Evolutionary conservation across 2,888 invertebrate species (phyloP).

Genomic region (Drosophila recens): DNA sequence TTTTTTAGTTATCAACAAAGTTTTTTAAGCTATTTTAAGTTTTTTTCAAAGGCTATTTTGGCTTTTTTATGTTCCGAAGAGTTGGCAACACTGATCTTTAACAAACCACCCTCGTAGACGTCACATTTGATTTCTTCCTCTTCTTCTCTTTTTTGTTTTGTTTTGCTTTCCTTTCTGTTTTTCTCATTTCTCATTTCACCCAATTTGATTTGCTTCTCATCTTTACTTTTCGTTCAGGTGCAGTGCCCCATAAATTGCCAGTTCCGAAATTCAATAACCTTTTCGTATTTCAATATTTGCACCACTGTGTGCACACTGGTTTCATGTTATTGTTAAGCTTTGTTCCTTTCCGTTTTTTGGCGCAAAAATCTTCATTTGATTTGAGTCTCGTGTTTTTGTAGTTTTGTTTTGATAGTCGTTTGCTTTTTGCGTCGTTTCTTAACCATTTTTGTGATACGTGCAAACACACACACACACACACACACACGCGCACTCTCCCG

Average conservation of each 20-base stretch:
- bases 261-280: conserved; percentile 24
- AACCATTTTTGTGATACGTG: conserved; percentile 32
- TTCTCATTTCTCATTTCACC: background rate
- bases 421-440: conserved; percentile 50
- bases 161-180: conserved; percentile 5
- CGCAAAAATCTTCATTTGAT: conserved; percentile 35
- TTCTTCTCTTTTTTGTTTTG: conserved; percentile 16
- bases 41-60: no score
- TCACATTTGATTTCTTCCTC: conserved; percentile 16
- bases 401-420: conserved; percentile 64
- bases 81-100: no score
- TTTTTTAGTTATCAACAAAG: no score
- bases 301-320: conserved; percentile 9
- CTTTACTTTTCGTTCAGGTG: conserved; percentile 17
- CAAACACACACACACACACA: background rate
- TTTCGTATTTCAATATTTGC: conserved; percentile 21
- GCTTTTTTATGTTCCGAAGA: no score
- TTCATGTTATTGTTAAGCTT: background rate
- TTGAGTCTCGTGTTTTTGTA: conserved; percentile 40
- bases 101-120: conserved; percentile 33
- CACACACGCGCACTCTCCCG: no score
- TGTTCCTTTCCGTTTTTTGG: conserved; percentile 27
- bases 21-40: no score
- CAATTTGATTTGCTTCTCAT: conserved; percentile 5
- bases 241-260: conserved; percentile 27